Base-by-base conservation (phyloP, 2,888 invertebrate genomes). In the Cephus runcator region DNA sequence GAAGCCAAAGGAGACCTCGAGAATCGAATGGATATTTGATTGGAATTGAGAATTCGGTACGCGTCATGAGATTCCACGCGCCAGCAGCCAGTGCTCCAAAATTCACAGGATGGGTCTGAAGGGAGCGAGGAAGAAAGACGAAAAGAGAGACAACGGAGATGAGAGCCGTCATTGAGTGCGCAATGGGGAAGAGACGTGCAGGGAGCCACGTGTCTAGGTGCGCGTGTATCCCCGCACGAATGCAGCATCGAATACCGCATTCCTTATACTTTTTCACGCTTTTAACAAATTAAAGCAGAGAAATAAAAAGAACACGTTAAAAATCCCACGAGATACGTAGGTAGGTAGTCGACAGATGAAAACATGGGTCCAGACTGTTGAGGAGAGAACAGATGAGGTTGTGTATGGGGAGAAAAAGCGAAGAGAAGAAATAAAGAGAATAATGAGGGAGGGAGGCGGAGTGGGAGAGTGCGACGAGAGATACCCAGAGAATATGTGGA, bases 241-340 rank as follows among this genome's bases (percentile, higher is more conserved):
- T 35, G 12, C 23, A 23, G 23, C 56, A 34, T 31, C 33, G 34
- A 31, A 34, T 15, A 4, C 71, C 35, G 23, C 74, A 12, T 36
- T 36, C 74, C 74, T 35, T 11, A 36, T 6, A 30, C 79, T 77
- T 77, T 84, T 84, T 86, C 83, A 83, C 84, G 87, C 87, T 90
- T 89, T 89, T 87, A 89, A 88, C 87, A 88, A 88, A 90, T 89
- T 88, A 90, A 88, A 88, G 84, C 83, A 79, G 76, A 79, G 82
- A 81, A 81, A 85, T 81, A 85, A 84, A 86, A 83, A 75, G 80
- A 81, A 83, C 76, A 74, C 76, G 77, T 34, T 31, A 33, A 71
- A 34, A 71, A 71, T 71, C 71, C 71, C 33, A 34, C 71, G 34
- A 71, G 34, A 71, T 31, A 33, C 71, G 71, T 34, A 23, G 34